Percentiles rank a stretch among this genome's conserved stretches.
Conservation (phyloP, 1,140 invertebrate genomes). For the Rhysida immarginata region DNA sequence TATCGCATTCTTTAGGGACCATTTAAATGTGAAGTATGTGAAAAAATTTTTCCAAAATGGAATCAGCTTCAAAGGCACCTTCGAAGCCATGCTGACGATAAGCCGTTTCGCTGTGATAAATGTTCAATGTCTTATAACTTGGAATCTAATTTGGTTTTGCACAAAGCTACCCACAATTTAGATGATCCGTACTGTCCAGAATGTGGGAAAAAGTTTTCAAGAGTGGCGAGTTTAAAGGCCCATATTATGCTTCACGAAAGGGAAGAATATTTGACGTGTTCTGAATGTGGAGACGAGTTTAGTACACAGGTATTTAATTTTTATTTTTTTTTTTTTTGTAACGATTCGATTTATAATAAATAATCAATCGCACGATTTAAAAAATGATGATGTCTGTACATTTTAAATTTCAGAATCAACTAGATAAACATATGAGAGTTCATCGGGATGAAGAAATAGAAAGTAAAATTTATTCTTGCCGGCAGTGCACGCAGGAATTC, state of each 20-base stretch:
- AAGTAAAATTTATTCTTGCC: constrained; percentile 26
- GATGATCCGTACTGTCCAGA: constrained; percentile 42
- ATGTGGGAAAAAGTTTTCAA: constrained; percentile 45
- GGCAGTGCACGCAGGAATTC: constrained; percentile 30
- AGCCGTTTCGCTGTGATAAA: constrained; percentile 41
- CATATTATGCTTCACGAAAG: constrained; percentile 50
- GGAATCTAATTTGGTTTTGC: constrained; percentile 43
- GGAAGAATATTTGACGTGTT: constrained; percentile 49
- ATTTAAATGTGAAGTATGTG: constrained; percentile 39
- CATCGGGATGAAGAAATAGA: constrained; percentile 31
- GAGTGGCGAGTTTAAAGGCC: constrained; percentile 51
- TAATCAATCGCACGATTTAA: background rate
- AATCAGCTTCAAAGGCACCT: constrained; percentile 37
- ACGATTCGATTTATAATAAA: background rate
- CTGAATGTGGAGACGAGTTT: constrained; percentile 52
- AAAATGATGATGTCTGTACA: background rate
- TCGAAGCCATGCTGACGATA: constrained; percentile 42
- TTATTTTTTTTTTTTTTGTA: background rate
- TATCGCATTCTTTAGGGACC: constrained; percentile 24
- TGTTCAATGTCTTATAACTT: constrained; percentile 46
- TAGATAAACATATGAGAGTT: constrained; percentile 36
- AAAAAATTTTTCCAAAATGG: constrained; percentile 37
- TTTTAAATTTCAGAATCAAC: constrained; percentile 30
- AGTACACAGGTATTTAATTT: constrained; percentile 37
- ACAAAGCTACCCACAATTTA: constrained; percentile 41